Percentiles rank a stretch among this genome's conserved stretches.
phyloP scores from a whole-genome alignment of 2,888 invertebrate species.

The Pandemis heparana region DNA sequence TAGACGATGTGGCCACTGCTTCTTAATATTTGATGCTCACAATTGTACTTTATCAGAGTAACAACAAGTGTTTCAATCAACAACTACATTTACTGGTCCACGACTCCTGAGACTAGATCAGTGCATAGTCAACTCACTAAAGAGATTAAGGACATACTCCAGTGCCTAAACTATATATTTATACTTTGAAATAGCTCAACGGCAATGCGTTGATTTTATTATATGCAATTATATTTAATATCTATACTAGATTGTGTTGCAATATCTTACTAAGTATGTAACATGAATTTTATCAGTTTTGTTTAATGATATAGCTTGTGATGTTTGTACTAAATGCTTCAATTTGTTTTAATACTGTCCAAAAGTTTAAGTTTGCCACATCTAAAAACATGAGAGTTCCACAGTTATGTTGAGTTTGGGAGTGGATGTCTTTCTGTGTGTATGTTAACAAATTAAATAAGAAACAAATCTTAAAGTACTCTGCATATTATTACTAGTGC shows the following conservation, averaged over 20 bases:
- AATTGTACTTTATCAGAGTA: neutral
- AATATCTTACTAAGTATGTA: slow-evolving; percentile 56
- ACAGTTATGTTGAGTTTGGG: slow-evolving; percentile 59
- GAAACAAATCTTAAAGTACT: slow-evolving; percentile 61
- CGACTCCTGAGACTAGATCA: slow-evolving; percentile 32
- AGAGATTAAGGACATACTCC: slow-evolving; percentile 43
- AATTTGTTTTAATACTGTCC: slow-evolving; percentile 76
- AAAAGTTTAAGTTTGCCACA: slow-evolving; percentile 65
- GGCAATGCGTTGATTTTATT: slow-evolving; percentile 29
- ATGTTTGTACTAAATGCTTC: slow-evolving; percentile 74
- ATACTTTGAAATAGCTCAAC: slow-evolving; percentile 39
- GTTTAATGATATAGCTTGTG: slow-evolving; percentile 60
- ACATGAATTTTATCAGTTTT: slow-evolving; percentile 56
- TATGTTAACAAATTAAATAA: slow-evolving; percentile 74
- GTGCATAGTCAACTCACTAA: slow-evolving; percentile 27
- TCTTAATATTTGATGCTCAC: neutral
- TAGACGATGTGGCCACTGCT: neutral
- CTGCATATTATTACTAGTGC: slow-evolving; percentile 73
- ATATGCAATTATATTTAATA: slow-evolving; percentile 39
- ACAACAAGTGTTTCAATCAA: neutral
- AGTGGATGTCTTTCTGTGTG: slow-evolving; percentile 61
- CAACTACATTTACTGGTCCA: neutral
- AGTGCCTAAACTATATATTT: slow-evolving; percentile 42
- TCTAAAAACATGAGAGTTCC: slow-evolving; percentile 58
- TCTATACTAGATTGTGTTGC: slow-evolving; percentile 49